Evolutionary conservation across 1,140 invertebrate species (phyloP), one percentile per base, ranked within the genome.

Genomic region (Heliconius eleuchia): DNA sequence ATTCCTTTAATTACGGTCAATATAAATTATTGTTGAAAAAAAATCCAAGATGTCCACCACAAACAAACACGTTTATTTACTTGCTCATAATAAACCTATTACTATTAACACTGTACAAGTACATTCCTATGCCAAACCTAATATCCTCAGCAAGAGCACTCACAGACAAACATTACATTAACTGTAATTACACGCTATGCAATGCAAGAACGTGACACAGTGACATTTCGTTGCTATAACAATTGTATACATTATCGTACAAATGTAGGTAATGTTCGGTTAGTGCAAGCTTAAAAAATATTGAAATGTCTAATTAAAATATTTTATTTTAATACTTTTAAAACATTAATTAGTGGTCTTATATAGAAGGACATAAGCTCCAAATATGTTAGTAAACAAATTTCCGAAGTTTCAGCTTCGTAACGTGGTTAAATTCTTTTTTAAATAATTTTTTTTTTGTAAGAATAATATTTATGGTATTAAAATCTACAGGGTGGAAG

Each of bases 141-240:
- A 66, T 27, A 30, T 30, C 60, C 27, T 30, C 27, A 27, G 23
- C 16, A 66, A 27, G 27, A 30, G 60, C 60, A 66, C 60, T 66
- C 60, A 23, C 19, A 60, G 55, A 60, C 55, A 60, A n/a, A 60
- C 55, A 66, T 66, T 66, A 66, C 60, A 66, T 66, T 66, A 66
- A 66, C 60, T 66, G 27, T 66, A 66, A 66, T 66, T 27, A 66
- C 60, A 66, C n/a, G 13, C 27, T 66, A 66, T 57, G 55, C 60
- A 66, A 66, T 30, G 60, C 60, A 66, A 66, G 60, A 66, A 27
- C 60, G 60, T 27, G 60, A 66, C 60, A 66, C 60, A 66, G 23
- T 66, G 11, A 66, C 60, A 30, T 16, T 66, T 66, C 27, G 60
- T 16, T 27, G 9, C 60, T 60, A 60, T 60, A 52, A 57, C 19